Base-by-base conservation (phyloP, 2,888 invertebrate species). In the Scaptomyza cyrtandrae region DNA sequence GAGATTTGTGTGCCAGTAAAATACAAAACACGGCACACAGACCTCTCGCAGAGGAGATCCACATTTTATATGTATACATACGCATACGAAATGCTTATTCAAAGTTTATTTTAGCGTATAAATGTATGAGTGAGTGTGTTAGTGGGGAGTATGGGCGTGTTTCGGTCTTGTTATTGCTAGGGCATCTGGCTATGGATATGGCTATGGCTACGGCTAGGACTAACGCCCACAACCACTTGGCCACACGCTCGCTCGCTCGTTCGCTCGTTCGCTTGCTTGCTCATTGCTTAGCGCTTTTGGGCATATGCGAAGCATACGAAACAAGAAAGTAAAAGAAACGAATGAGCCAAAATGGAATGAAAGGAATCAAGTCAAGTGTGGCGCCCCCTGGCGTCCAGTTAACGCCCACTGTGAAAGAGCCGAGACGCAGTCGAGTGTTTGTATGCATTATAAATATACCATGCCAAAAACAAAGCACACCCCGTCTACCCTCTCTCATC, bases 371-470 rank as follows among this genome's bases (percentile, higher is more conserved):
- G 88, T 84, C 83, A 83, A 84, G 86, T 88, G 80, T 80, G 68
- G 73, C 73, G 61, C 78, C 80, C 80, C 77, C 68, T 48, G 75
- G 75, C 75, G 79, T 74, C 79, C 79, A 78, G 75, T 78, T 75
- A 74, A 75, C 78, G 79, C 75, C 75, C 79, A 78, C 75, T 78
- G 78, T 64, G 75, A 73, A 63, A 66, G 66, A 41, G 56, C 45
- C 70, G 50, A 61, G 57, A 59, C 68, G 75, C 78, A 79, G 70
- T 73, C 70, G 70, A 88, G 88, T 77, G 80, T 86, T 86, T 84
- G 75, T 85, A 64, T 89, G 81, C 85, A 84, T 88, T 85, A 85
- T 84, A 85, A 85, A 85, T 88, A 88, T 80, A 72, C 75, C 66
- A 66, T 74, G 74, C 72, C 74, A 71, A 72, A 82, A 66, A 54